A percentile compares a stretch with the other conserved stretches of the same genome.
Evolutionary conservation across 2,113 vertebrate species (phyloP).

Genomic region (Cnemophilus loriae): DNA sequence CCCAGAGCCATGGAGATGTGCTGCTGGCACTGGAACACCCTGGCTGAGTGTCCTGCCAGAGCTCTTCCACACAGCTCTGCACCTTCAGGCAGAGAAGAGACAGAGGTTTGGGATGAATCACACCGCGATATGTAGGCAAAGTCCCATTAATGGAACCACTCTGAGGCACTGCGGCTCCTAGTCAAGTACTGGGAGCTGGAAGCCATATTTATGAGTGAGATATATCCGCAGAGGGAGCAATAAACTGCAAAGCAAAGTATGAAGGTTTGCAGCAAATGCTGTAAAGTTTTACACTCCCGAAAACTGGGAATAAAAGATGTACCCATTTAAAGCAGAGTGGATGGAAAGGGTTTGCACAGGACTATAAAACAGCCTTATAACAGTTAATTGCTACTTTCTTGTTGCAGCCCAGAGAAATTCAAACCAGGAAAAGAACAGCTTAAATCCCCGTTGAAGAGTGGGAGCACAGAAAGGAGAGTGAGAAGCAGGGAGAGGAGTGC

Average conservation of each 20-base stretch:
- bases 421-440: background rate
- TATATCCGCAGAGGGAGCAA: slow-evolving; percentile 66
- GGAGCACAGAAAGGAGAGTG: background rate
- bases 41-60: background rate
- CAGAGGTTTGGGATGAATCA: background rate
- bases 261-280: slow-evolving; percentile 63
- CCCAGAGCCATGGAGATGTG: background rate
- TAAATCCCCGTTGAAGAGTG: background rate
- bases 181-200: slow-evolving; percentile 6
- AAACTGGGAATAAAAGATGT: slow-evolving; percentile 71
- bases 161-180: background rate
- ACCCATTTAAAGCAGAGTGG: slow-evolving; percentile 61
- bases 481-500: background rate
- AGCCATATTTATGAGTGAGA: slow-evolving; percentile 65
- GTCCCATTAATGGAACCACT: background rate
- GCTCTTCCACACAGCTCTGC: background rate
- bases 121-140: background rate
- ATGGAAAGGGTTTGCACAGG: slow-evolving; percentile 47
- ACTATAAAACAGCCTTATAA: slow-evolving; percentile 56
- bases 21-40: background rate
- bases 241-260: slow-evolving; percentile 67
- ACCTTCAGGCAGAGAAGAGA: background rate
- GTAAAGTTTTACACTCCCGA: slow-evolving; percentile 76
- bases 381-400: slow-evolving; percentile 60
- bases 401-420: background rate